A percentile compares a stretch with the other conserved stretches of the same genome.
Conservation (phyloP, 2,113 vertebrate species). For the Lophura nycthemera region DNA sequence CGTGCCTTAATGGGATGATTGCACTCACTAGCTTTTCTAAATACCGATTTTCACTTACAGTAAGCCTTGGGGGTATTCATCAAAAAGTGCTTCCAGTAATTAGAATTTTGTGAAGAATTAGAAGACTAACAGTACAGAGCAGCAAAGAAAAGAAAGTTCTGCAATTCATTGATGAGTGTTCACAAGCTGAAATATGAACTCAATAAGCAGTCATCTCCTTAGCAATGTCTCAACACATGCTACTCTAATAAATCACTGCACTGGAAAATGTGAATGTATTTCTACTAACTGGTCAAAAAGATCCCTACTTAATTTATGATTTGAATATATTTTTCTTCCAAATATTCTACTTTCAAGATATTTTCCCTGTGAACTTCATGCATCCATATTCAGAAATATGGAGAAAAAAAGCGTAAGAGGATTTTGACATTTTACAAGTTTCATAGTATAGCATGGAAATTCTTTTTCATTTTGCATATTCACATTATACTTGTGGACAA, state of each 20-base stretch:
- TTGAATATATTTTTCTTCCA: conserved; percentile 57
- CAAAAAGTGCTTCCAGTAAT: conserved; percentile 63
- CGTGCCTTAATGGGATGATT: conserved; percentile 13
- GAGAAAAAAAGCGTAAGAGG: not conserved
- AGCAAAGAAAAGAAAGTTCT: conserved; percentile 53
- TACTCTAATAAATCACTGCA: conserved; percentile 67
- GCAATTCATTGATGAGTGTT: conserved; percentile 20
- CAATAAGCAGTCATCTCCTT: conserved; percentile 23
- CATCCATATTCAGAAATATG: conserved; percentile 32
- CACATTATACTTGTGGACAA: conserved; percentile 30
- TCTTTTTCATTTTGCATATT: not conserved
- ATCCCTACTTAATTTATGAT: conserved; percentile 67
- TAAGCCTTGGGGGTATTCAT: conserved; percentile 33
- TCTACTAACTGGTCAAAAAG: conserved; percentile 68
- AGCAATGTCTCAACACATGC: conserved; percentile 31
- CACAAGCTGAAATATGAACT: not conserved
- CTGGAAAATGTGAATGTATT: conserved; percentile 73
- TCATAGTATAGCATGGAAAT: not conserved
- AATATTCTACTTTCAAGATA: conserved; percentile 62
- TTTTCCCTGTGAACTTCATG: conserved; percentile 59
- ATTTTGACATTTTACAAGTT: conserved; percentile 27
- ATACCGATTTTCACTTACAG: conserved; percentile 61
- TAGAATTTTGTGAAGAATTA: conserved; percentile 62
- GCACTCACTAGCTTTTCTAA: conserved; percentile 56
- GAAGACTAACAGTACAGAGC: conserved; percentile 31